Evolutionary conservation across 2,113 vertebrate species (phyloP).

Genomic region (Nibea coibor): DNA sequence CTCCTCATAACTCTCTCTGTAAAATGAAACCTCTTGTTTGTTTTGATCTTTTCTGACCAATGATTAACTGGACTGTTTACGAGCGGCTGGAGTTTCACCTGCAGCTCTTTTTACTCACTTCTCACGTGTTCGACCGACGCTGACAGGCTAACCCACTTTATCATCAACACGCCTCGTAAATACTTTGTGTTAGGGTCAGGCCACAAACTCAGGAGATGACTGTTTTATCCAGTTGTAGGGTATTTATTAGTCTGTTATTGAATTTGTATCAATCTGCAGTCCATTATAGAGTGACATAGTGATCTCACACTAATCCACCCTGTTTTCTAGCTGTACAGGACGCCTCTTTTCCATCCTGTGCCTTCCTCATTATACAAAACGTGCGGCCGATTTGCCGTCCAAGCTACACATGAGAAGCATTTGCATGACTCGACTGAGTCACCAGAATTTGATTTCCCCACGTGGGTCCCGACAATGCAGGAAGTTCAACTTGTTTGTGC

Average conservation of each 20-base stretch:
- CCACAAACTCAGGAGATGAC: not conserved
- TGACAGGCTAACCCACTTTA: not conserved
- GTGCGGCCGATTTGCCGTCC: too few relatives aligned
- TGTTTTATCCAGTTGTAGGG: not conserved
- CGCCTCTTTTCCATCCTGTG: too few relatives aligned
- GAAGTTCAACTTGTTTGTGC: too few relatives aligned
- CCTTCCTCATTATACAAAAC: too few relatives aligned
- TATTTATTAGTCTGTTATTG: not conserved
- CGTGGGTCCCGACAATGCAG: too few relatives aligned
- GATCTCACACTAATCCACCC: too few relatives aligned
- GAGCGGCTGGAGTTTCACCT: constrained; percentile 57
- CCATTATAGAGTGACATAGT: too few relatives aligned
- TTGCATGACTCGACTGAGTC: too few relatives aligned
- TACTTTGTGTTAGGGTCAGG: not conserved
- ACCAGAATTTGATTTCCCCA: too few relatives aligned
- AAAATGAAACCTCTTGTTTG: constrained; percentile 16
- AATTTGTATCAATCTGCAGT: not conserved
- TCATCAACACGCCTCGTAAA: not conserved
- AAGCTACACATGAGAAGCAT: too few relatives aligned
- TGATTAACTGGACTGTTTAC: constrained; percentile 57
- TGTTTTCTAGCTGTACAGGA: too few relatives aligned
- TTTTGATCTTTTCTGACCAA: constrained; percentile 38
- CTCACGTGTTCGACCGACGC: constrained; percentile 1
- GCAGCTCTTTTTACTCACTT: not conserved
- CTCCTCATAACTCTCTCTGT: not conserved